Evolutionary conservation across 2,797 vertebrate genomes (phyloP).

Genomic region (Antennarius maculatus): DNA sequence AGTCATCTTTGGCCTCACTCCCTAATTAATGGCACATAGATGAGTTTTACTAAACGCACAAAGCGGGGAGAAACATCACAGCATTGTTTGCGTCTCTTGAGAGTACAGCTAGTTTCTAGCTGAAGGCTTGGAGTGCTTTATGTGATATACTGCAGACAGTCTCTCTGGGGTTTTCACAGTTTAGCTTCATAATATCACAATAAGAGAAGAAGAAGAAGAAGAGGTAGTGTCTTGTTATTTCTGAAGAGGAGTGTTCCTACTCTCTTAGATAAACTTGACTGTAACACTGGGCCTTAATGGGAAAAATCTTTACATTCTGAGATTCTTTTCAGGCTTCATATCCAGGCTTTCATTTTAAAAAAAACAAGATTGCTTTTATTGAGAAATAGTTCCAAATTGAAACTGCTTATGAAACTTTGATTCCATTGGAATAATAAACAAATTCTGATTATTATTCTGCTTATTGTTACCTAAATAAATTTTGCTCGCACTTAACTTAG

Average conservation of each 20-base stretch:
- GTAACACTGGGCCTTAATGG: background rate
- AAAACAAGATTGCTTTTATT: background rate
- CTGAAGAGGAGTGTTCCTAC: background rate
- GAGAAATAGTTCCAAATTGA: background rate
- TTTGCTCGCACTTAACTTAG: too few relatives aligned
- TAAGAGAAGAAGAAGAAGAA: background rate
- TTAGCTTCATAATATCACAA: slow-evolving; percentile 7
- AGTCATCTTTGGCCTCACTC: slow-evolving; percentile 26
- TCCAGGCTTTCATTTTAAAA: background rate
- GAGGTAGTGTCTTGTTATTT: background rate
- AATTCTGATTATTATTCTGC: too few relatives aligned
- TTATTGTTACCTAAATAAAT: too few relatives aligned
- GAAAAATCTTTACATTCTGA: background rate
- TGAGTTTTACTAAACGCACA: slow-evolving; percentile 28
- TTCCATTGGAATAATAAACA: background rate
- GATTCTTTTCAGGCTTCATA: background rate
- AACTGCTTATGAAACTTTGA: background rate
- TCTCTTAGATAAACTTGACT: background rate
- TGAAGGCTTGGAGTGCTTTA: slow-evolving; percentile 10
- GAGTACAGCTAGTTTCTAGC: slow-evolving; percentile 17
- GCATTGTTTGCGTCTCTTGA: slow-evolving; percentile 19
- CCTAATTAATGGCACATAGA: slow-evolving; percentile 35
- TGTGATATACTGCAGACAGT: slow-evolving; percentile 1
- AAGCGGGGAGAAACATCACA: background rate
- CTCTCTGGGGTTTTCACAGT: slow-evolving; percentile 18